Percentiles rank a stretch among this genome's conserved stretches.
Evolutionary conservation across 2,797 vertebrate genomes (phyloP).

Genomic region (Carcharodon carcharias): DNA sequence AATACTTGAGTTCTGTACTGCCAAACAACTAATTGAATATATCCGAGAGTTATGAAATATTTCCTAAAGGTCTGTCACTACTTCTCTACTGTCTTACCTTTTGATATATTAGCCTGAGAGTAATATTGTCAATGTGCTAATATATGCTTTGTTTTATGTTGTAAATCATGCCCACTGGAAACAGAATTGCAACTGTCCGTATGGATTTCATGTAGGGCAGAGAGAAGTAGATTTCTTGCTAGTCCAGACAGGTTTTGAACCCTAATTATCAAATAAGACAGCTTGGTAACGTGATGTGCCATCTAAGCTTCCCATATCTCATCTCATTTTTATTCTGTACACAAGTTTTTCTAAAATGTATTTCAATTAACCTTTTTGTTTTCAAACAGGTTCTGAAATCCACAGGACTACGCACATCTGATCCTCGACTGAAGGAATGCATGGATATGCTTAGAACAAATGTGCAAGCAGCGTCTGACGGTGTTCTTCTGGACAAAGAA

Average conservation of each 20-base stretch:
- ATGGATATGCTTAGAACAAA: conserved; percentile 97
- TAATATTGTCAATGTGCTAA: not conserved
- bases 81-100: not conserved
- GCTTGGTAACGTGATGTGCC: not conserved
- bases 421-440: conserved; percentile 92
- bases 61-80: not conserved
- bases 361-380: conserved; percentile 43
- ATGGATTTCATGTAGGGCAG: not conserved
- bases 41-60: not conserved
- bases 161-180: not conserved
- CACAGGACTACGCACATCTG: conserved; percentile 89
- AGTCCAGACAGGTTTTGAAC: not conserved
- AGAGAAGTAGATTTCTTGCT: not conserved
- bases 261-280: not conserved
- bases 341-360: no score
- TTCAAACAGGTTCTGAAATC: conserved; percentile 81
- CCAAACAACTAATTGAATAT: no score
- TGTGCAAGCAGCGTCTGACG: conserved; percentile 87
- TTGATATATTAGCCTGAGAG: not conserved
- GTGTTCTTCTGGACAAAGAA: conserved; percentile 87
- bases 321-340: no score
- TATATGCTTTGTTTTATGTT: not conserved
- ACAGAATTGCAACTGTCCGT: not conserved
- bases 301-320: not conserved
- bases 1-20: no score